Evolutionary conservation across 2,888 invertebrate genomes (phyloP), one percentile per base, ranked within the genome.

Genomic region (Brachypalpus laphriformis): DNA sequence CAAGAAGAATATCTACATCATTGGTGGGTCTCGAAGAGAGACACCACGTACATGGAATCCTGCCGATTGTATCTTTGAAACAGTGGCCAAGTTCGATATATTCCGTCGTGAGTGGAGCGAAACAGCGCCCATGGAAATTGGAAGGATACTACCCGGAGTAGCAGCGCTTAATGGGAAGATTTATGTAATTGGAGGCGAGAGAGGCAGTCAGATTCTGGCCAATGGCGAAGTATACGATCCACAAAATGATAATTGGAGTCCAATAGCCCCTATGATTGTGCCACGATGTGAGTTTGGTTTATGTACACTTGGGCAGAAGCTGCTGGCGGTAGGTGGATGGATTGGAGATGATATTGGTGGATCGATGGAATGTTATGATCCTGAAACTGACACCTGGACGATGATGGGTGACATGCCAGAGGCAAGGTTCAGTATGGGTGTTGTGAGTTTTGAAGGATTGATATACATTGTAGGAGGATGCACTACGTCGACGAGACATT

Each of bases 271-370:
- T 9, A 96, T 97, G 96, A 94, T 95, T 86, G 96, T 96, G 87
- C 96, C 97, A 0, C 94, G 98, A 20, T 98, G 97, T 92, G 98
- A 97, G 91, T 97, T 98, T 90, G 98, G 98, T 1, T 92, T 98
- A 85, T 97, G 97, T 89, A 96, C 96, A 11, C 94, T 96, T 91
- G 95, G 96, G 88, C 97, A 96, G 28, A 94, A 94, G 89, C 92
- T 98, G 78, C 97, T 96, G 90, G 98, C 97, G 0, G 95, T 98
- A 88, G 98, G 98, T 49, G 98, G 98, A 3, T 98, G 98, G 98
- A 95, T 98, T 34, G 98, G 98, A 0, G 96, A 96, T 82, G 97
- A 97, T 90, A 97, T 98, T 90, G 97, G 97, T 1, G 95, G 96
- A 22, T 95, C 96, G 0, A 96, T 98, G 86, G 98, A 98, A 91